These are phyloP conservation scores for Varroa destructor DNA, from an alignment of 1,140 invertebrate species.

Conservation along the genomic window DNA sequence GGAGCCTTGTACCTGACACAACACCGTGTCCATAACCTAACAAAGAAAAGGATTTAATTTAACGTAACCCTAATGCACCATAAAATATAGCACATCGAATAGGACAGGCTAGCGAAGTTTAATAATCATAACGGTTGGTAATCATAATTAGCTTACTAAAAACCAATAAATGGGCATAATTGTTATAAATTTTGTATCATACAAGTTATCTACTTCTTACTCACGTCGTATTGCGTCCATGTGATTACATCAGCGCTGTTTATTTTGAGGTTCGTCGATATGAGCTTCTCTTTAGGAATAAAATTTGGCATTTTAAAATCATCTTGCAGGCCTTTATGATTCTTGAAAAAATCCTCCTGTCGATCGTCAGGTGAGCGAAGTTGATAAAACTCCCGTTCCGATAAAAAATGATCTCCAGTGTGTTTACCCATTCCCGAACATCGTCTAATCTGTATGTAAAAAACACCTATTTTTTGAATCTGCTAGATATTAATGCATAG, in stretches of 20 bases:
- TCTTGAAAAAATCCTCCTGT: slow-evolving; percentile 18
- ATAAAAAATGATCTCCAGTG: slow-evolving; percentile 7
- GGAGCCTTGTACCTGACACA: slow-evolving; percentile 18
- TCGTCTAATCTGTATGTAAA: slow-evolving; percentile 1
- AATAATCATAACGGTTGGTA: no score
- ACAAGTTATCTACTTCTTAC: neutral
- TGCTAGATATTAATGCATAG: no score
- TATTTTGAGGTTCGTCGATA: slow-evolving; percentile 6
- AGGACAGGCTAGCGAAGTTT: no score
- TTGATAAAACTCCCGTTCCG: slow-evolving; percentile 2
- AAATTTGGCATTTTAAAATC: slow-evolving; percentile 27
- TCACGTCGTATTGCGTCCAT: slow-evolving; percentile 22
- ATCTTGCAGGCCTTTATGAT: slow-evolving; percentile 23
- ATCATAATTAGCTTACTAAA: no score
- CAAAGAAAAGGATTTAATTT: neutral
- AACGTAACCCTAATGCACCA: no score
- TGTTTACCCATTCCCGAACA: slow-evolving; percentile 26
- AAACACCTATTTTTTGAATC: neutral
- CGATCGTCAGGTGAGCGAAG: slow-evolving; percentile 8
- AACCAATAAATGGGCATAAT: no score
- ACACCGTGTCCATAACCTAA: slow-evolving; percentile 19
- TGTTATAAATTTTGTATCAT: no score
- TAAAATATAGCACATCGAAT: no score
- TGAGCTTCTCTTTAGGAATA: slow-evolving; percentile 26
- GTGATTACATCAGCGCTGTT: slow-evolving; percentile 19